Evolutionary conservation across 2,888 invertebrate species (phyloP).

Genomic region (Branchipolynoe longqiensis): DNA sequence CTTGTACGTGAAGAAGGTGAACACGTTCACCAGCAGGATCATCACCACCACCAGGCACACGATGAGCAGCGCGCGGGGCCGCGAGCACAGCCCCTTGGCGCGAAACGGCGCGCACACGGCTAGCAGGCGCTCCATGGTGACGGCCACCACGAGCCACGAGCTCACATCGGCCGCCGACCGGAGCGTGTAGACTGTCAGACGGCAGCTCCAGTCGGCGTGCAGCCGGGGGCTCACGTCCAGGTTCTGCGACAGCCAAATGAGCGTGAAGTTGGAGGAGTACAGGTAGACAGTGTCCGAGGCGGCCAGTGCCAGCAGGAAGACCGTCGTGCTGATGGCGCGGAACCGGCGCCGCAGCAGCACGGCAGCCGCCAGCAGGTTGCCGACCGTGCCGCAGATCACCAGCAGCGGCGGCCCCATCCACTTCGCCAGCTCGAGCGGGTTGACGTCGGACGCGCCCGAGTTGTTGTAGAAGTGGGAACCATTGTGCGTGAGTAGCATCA

Average conservation of each 20-base stretch:
- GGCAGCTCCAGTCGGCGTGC: conserved; percentile 14
- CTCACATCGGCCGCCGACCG: conserved; percentile 19
- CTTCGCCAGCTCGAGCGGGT: neutral
- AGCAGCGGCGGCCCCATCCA: conserved; percentile 15
- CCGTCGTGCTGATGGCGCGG: conserved; percentile 23
- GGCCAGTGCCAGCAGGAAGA: conserved; percentile 19
- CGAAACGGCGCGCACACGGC: conserved; percentile 18
- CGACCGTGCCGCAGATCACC: neutral
- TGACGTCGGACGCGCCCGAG: too few species aligned
- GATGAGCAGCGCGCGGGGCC: neutral
- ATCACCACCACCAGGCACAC: neutral
- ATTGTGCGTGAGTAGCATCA: too few species aligned
- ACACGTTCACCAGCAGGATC: neutral
- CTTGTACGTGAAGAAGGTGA: conserved; percentile 43
- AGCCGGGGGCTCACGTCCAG: neutral
- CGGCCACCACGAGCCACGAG: conserved; percentile 31
- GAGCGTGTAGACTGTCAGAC: neutral
- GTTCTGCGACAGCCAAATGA: conserved; percentile 13
- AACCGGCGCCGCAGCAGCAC: conserved; percentile 12
- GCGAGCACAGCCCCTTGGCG: conserved; percentile 6
- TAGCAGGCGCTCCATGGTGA: conserved; percentile 26
- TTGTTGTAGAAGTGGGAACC: too few species aligned
- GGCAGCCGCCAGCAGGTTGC: conserved; percentile 18
- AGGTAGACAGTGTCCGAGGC: conserved; percentile 29
- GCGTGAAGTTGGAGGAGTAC: conserved; percentile 12